phyloP scores from a whole-genome alignment of 2,888 invertebrate genomes.

The Chrysolina americana region DNA sequence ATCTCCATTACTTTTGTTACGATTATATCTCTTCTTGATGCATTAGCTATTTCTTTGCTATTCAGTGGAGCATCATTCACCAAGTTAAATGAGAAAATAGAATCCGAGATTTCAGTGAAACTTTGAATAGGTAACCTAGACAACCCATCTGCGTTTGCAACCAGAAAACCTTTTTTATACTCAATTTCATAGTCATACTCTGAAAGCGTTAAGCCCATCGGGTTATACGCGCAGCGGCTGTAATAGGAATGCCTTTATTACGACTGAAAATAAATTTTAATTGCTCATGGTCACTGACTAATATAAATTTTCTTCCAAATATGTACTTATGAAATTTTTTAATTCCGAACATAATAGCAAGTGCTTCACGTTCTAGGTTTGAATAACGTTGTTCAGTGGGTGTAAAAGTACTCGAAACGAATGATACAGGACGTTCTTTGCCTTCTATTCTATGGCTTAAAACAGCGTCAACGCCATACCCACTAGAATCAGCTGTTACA shows the following conservation, averaged over 20 bases:
- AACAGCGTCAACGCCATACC: not conserved
- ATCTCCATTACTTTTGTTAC: constrained; percentile 29
- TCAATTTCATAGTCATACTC: not conserved
- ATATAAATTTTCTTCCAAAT: no score
- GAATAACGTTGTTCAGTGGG: not conserved
- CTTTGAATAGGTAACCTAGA: constrained; percentile 5
- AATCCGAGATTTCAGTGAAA: constrained; percentile 23
- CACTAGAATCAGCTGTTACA: no score
- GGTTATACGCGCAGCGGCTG: no score
- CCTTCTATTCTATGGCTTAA: not conserved
- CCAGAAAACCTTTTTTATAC: not conserved
- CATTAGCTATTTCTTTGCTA: constrained; percentile 29
- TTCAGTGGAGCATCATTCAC: constrained; percentile 14
- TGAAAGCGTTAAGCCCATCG: no score
- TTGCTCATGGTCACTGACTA: no score
- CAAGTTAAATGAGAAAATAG: constrained; percentile 25
- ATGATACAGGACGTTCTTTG: not conserved
- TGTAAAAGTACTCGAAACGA: not conserved
- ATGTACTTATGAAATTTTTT: no score
- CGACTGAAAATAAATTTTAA: no score
- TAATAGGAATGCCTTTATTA: no score
- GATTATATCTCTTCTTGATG: constrained; percentile 20
- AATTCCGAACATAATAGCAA: no score
- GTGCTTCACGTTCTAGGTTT: not conserved
- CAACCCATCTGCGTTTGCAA: no score